Conservation (phyloP, 2,797 vertebrate genomes). For the Distichodus sexfasciatus region DNA sequence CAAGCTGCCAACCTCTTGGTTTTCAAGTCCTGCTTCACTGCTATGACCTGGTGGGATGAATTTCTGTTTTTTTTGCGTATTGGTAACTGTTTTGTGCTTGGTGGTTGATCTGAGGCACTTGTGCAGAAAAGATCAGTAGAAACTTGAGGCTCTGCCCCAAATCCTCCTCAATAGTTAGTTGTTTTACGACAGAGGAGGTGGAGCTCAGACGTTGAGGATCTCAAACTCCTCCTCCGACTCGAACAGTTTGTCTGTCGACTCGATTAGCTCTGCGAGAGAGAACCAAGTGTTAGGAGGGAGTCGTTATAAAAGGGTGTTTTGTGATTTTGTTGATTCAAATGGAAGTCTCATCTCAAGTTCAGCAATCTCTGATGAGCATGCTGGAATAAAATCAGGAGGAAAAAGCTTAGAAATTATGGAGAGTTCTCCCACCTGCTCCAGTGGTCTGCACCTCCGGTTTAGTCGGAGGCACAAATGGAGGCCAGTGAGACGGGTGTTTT, state of each 20-base stretch:
- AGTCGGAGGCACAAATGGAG: conserved; percentile 81
- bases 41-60: not conserved
- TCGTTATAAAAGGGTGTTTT: too few species aligned
- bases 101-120: conserved; percentile 60
- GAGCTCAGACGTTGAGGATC: conserved; percentile 79
- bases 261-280: conserved; percentile 77
- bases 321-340: too few species aligned
- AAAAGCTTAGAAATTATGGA: not conserved
- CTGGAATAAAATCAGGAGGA: too few species aligned
- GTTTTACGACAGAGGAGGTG: not conserved
- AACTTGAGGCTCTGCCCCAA: not conserved
- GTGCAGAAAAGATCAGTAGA: conserved; percentile 15
- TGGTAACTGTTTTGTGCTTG: conserved; percentile 39
- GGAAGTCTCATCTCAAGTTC: not conserved
- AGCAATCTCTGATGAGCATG: too few species aligned
- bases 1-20: not conserved
- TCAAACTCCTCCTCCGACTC: conserved; percentile 88
- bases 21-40: not conserved
- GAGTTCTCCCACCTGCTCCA: conserved; percentile 75
- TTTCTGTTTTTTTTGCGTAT: conserved; percentile 42
- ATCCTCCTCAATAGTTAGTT: not conserved
- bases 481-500: conserved; percentile 84
- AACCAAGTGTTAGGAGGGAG: conserved; percentile 14
- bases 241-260: conserved; percentile 83
- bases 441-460: conserved; percentile 87